A percentile compares a stretch with the other conserved stretches of the same genome.
These are phyloP conservation scores for Coreius guichenoti DNA, from an alignment of 2,797 vertebrate species.

Conservation along the genomic window DNA sequence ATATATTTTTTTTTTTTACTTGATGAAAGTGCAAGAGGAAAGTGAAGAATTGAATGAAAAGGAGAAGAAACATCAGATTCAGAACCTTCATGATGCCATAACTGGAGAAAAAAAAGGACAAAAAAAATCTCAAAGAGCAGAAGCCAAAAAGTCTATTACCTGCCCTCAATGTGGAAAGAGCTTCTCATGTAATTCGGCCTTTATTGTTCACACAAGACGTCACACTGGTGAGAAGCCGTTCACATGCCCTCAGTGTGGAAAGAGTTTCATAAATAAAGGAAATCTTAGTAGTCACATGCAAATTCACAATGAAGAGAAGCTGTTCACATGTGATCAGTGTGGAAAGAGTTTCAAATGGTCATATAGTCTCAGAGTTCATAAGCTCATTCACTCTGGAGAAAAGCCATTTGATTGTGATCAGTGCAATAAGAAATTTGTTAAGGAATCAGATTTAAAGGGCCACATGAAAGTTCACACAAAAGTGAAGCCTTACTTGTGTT, in stretches of 20 bases:
- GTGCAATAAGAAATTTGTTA: slow-evolving; percentile 9
- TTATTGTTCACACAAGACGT: background rate
- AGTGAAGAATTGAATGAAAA: background rate
- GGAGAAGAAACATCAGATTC: background rate
- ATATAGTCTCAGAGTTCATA: background rate
- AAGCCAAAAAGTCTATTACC: background rate
- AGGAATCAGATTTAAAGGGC: background rate
- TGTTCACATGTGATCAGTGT: background rate
- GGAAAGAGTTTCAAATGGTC: slow-evolving; percentile 5
- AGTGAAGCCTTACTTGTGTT: slow-evolving; percentile 33
- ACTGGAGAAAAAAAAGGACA: too few species aligned
- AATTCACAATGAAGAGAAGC: background rate
- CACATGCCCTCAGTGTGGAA: background rate
- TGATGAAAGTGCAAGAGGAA: background rate
- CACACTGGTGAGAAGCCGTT: background rate
- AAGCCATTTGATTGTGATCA: background rate
- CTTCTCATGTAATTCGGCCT: background rate
- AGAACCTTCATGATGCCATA: background rate
- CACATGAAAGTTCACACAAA: background rate
- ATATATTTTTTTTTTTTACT: background rate
- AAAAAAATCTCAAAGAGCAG: background rate
- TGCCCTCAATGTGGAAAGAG: background rate
- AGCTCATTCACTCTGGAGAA: background rate
- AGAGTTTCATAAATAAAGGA: background rate
- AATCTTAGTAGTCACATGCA: background rate